phyloP scores from a whole-genome alignment of 2,113 vertebrate species.

The Limanda limanda region DNA sequence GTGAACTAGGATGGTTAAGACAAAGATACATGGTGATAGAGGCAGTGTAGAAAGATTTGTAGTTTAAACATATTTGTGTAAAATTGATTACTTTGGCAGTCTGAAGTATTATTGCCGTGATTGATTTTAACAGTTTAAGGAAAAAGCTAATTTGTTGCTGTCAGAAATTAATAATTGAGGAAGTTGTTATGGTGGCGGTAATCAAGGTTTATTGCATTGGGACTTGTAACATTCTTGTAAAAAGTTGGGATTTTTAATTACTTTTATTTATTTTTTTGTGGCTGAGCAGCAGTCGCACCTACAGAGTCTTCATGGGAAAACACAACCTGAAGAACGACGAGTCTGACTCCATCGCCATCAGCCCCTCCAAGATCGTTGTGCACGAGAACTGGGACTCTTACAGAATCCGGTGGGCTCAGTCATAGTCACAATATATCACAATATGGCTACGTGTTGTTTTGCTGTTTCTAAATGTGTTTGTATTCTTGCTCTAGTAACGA shows the following conservation, averaged over 20 bases:
- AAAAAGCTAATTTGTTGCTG: background rate
- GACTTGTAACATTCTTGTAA: no score
- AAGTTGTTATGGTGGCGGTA: background rate
- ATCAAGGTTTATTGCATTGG: background rate
- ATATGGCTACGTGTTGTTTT: background rate
- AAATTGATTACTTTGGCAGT: no score
- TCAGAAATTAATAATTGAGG: background rate
- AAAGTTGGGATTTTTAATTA: background rate
- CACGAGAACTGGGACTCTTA: constrained; percentile 83
- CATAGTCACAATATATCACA: background rate
- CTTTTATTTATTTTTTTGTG: background rate
- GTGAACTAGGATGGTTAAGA: background rate
- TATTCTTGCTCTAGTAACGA: constrained; percentile 84
- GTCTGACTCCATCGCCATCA: constrained; percentile 71
- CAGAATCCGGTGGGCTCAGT: constrained; percentile 75
- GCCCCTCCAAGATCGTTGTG: constrained; percentile 82
- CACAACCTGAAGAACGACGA: constrained; percentile 83
- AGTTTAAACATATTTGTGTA: no score
- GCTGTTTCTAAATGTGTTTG: constrained; percentile 24
- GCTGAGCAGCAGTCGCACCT: constrained; percentile 77
- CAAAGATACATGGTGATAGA: background rate
- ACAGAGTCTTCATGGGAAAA: constrained; percentile 87
- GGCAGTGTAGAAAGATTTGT: background rate
- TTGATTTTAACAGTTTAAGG: no score
- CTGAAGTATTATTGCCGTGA: no score